phyloP scores from a whole-genome alignment of 2,113 vertebrate genomes.

The Eubucco bourcierii region DNA sequence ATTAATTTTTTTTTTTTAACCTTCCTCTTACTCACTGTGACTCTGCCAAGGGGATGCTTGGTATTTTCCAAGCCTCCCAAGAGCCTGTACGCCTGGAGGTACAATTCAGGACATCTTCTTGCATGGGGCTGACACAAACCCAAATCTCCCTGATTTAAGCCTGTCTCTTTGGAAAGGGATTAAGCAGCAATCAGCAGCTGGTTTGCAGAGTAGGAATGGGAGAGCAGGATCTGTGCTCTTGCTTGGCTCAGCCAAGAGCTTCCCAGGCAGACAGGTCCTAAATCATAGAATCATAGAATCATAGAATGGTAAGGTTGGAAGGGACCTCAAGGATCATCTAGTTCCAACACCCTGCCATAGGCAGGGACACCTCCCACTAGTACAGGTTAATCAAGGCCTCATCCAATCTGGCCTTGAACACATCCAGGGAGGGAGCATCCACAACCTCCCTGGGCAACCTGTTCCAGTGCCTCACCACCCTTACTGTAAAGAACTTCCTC shows the following conservation, averaged over 20 bases:
- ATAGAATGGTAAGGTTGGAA: too few species aligned
- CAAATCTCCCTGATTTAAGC: background rate
- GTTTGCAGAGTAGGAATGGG: background rate
- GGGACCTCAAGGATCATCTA: too few species aligned
- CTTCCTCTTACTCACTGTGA: background rate
- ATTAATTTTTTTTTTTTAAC: background rate
- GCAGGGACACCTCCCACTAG: too few species aligned
- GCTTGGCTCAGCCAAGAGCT: background rate
- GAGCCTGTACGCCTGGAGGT: background rate
- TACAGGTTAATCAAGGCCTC: too few species aligned
- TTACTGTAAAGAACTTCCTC: too few species aligned
- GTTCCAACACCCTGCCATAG: too few species aligned
- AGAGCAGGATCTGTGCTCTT: background rate
- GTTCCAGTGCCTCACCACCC: too few species aligned
- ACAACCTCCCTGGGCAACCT: too few species aligned
- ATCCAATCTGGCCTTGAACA: too few species aligned
- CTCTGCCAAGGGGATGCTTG: slow-evolving; percentile 44
- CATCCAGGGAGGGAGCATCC: too few species aligned
- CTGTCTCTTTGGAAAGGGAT: background rate
- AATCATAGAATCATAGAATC: too few species aligned
- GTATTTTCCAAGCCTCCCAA: background rate
- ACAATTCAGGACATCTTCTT: background rate
- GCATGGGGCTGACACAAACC: background rate
- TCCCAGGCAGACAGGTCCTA: background rate
- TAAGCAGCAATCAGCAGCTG: background rate